Base-by-base conservation (phyloP, 2,888 invertebrate genomes). In the Drosophila tripunctata region DNA sequence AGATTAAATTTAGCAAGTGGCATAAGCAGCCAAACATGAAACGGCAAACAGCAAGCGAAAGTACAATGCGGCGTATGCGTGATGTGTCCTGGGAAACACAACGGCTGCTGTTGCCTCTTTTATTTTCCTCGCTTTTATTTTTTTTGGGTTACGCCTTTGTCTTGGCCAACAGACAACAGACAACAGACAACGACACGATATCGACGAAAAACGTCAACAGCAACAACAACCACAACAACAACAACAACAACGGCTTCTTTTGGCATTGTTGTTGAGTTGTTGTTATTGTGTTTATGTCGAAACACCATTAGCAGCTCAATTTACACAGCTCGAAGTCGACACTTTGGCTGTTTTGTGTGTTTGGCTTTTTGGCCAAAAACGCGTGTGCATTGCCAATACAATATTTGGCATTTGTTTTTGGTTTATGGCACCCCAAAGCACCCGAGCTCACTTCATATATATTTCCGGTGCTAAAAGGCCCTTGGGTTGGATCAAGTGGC, bases 241-340 rank as follows among this genome's bases (percentile, higher is more conserved):
- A 54, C 66, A 65, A 58, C 50, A 72, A 51, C 60, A 66, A 58
- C 48, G 54, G 43, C 51, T 17, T 40, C 35, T 36, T 19, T 36
- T 40, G 41, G 21, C 21, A 3, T 33, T 52, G 50, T 14, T 43
- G 33, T 22, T 10, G 27, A 1, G 55, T 47, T 62, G 48, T 76
- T 60, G 65, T 60, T 57, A 48, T 64, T 61, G 51, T 69, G 57
- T 66, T 57, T 65, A 63, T 57, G 69, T 33, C 57, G 61, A 47
- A 36, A 17, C 31, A 66, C 82, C 80, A 83, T 83, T 83, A 83
- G 86, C 86, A 82, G 87, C 87, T 83, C 82, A 87, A 75, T 83
- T 87, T 83, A 85, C 82, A 68, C 61, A 77, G 64, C n/a, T 17
- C 47, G 60, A 66, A 55, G 63, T 40, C 70, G 43, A 51, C 62